A percentile compares a stretch with the other conserved stretches of the same genome.
Evolutionary conservation across 2,888 invertebrate species (phyloP).

Genomic region (Drosophila algonquin): DNA sequence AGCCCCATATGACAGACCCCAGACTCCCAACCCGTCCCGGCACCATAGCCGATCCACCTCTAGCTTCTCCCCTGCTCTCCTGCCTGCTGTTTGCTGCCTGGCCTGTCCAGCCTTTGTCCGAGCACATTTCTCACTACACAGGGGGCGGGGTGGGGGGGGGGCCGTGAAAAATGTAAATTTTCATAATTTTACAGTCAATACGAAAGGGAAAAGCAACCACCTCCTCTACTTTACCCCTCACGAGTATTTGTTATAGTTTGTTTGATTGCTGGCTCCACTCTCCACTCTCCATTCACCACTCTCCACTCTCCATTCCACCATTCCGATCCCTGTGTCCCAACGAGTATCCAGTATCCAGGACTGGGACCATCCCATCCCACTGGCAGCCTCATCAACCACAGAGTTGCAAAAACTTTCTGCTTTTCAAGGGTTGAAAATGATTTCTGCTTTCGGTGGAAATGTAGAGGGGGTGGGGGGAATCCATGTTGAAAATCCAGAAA

Average conservation of each 20-base stretch:
- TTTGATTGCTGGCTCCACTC: conserved; percentile 34
- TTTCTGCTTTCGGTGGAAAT: conserved; percentile 51
- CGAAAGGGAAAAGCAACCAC: conserved; percentile 24
- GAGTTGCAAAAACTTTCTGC: conserved; percentile 36
- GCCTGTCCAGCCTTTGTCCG: conserved; percentile 25
- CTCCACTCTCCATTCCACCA: not conserved
- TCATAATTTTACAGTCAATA: conserved; percentile 75
- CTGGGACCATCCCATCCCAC: not conserved
- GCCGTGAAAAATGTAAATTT: conserved; percentile 65
- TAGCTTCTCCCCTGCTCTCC: not conserved
- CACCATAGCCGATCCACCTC: not conserved
- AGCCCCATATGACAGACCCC: not conserved
- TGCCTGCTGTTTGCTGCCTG: not conserved
- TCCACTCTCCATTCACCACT: not conserved
- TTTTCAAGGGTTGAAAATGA: conserved; percentile 75
- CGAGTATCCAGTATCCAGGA: not conserved
- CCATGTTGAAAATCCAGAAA: conserved; percentile 73
- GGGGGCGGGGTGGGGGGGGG: not conserved
- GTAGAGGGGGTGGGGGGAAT: conserved; percentile 25
- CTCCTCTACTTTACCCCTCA: not conserved
- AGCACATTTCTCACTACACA: not conserved
- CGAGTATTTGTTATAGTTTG: conserved; percentile 41
- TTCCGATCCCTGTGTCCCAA: not conserved
- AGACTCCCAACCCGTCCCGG: no score
- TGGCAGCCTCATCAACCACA: conserved; percentile 39